Evolutionary conservation across 2,797 vertebrate species (phyloP).

Genomic region (Dermochelys coriacea): DNA sequence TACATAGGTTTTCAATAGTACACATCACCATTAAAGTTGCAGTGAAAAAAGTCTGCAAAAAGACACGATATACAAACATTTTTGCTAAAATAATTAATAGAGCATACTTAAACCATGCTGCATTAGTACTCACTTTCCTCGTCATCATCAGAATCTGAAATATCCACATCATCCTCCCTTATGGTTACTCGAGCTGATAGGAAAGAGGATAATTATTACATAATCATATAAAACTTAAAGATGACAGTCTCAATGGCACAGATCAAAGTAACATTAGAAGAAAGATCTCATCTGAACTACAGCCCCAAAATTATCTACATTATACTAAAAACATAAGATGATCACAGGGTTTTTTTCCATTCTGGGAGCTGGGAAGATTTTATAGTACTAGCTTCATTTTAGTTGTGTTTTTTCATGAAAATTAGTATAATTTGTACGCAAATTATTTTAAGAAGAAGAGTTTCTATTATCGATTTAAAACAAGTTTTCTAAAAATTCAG

Average conservation of each 20-base stretch:
- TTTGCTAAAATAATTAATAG: background rate
- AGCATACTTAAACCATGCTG: background rate
- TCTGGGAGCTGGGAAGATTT: background rate
- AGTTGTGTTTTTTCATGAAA: background rate
- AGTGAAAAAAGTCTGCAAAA: background rate
- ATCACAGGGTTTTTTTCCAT: background rate
- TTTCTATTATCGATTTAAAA: background rate
- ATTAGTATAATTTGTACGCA: background rate
- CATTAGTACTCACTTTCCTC: conserved; percentile 88
- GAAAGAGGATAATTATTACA: background rate
- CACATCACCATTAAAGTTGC: background rate
- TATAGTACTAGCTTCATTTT: background rate
- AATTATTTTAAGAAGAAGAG: background rate
- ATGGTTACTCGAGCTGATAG: conserved; percentile 87
- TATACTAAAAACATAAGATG: background rate
- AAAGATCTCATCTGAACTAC: background rate
- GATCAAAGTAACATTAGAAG: background rate
- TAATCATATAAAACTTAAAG: background rate
- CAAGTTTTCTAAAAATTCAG: background rate
- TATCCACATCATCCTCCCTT: conserved; percentile 89
- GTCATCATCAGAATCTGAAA: conserved; percentile 96
- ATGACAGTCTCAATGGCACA: background rate
- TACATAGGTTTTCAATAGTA: background rate
- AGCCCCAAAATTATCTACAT: background rate
- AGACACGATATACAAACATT: background rate